Evolutionary conservation across 37 sponge, comb jelly and placozoan species (phyloP), one percentile per base, ranked within the genome.

Genomic region (Corticium candelabrum): DNA sequence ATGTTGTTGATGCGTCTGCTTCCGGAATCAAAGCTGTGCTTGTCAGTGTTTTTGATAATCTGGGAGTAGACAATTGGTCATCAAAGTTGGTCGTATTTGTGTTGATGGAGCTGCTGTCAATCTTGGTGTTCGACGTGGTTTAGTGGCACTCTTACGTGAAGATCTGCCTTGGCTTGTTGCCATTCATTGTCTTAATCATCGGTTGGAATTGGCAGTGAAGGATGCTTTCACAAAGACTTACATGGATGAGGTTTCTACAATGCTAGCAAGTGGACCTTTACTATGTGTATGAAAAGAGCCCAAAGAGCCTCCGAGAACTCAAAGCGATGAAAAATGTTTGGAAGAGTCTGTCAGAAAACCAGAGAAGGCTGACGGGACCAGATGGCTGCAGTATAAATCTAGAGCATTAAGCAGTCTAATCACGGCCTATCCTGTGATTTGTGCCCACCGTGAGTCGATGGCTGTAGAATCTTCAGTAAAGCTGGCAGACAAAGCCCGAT

Each of bases 71-170:
- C 21, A 21, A 80, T 77, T 36, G 39, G 79, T 32, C 37, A 31
- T 29, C 39, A 32, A 77, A 77, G 81, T 37, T 80, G 75, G 76
- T 80, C 76, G 41, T 77, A 40, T 41, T 80, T 80, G 81, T 39
- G 81, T 80, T 74, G 81, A 80, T 77, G 81, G 81, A 37, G 74
- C 81, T 41, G 81, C 81, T 37, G 81, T 80, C 38, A 80, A 80
- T 77, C 69, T 80, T 35, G 81, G 81, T 40, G 76, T 75, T 80
- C 79, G 37, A 34, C 76, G 38, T 77, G 81, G 81, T 76, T 50
- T 80, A 31, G 69, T 50, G 3, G 40, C 81, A 29, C 76, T 80
- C 31, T 77, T 80, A 36, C 39, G 69, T 34, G 40, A 77, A 80
- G 79, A 80, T 33, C 30, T 37, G 74, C 81, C 81, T 33, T 80